phyloP scores from a whole-genome alignment of 2,797 vertebrate species.

The Emydoidea blandingii region DNA sequence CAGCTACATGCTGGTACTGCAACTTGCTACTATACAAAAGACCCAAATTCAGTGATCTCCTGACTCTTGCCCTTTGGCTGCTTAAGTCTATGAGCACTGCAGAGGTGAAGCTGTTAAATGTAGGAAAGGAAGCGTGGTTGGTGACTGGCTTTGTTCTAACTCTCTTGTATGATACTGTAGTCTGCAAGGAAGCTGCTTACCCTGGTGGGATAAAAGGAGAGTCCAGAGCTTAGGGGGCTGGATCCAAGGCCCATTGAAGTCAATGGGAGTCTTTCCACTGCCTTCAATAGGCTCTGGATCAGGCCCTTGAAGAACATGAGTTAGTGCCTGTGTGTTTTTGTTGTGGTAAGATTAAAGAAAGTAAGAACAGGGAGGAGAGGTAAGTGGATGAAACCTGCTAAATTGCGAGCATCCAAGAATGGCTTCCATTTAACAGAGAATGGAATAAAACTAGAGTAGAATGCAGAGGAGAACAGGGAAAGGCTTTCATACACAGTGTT shows the following conservation, averaged over 20 bases:
- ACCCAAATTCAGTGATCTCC: background rate
- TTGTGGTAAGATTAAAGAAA: background rate
- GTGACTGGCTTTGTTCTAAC: background rate
- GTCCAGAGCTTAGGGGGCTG: background rate
- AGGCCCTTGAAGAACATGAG: background rate
- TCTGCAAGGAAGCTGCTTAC: background rate
- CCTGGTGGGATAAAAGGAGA: background rate
- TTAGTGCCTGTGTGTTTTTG: background rate
- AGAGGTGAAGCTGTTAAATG: background rate
- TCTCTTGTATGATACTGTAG: background rate
- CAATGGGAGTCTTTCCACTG: background rate
- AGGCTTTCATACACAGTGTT: slow-evolving; percentile 3
- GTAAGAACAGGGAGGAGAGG: slow-evolving; percentile 10
- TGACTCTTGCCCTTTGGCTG: background rate
- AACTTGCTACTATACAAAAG: background rate
- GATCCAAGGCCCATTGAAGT: background rate
- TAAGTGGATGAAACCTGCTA: slow-evolving; percentile 22
- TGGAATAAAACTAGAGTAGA: slow-evolving; percentile 15
- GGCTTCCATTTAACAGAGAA: slow-evolving; percentile 21
- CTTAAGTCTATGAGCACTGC: background rate
- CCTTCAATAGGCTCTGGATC: background rate
- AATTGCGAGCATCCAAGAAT: background rate
- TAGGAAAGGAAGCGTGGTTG: background rate
- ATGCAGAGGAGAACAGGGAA: slow-evolving; percentile 9
- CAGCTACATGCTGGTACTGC: background rate